Conservation (phyloP, 2,113 vertebrate species). For the human (Homo sapiens) region GRCh38 chr14:44720501-44721000, state of each 20-base stretch:
- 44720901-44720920: neutral
- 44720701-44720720: conserved; percentile 7
- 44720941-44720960: conserved; percentile 18
- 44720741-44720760: conserved; percentile 50
- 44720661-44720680: neutral
- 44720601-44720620: conserved; percentile 39
- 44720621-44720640: neutral
- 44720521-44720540: neutral
- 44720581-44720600: neutral
- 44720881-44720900: neutral
- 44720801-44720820: conserved; percentile 44
- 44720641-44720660: neutral
- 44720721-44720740: conserved; percentile 38
- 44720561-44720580: conserved; percentile 31
- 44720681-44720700: neutral
- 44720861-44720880: conserved; percentile 4
- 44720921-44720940: conserved; percentile 52
- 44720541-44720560: neutral
- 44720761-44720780: conserved; percentile 43
- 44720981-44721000: conserved; percentile 1
- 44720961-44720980: neutral
- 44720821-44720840: conserved; percentile 59
- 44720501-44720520: neutral
- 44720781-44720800: conserved; percentile 32
- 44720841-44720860: conserved; percentile 11